phyloP scores from a whole-genome alignment of 2,113 vertebrate genomes.

The Platichthys flesus region DNA sequence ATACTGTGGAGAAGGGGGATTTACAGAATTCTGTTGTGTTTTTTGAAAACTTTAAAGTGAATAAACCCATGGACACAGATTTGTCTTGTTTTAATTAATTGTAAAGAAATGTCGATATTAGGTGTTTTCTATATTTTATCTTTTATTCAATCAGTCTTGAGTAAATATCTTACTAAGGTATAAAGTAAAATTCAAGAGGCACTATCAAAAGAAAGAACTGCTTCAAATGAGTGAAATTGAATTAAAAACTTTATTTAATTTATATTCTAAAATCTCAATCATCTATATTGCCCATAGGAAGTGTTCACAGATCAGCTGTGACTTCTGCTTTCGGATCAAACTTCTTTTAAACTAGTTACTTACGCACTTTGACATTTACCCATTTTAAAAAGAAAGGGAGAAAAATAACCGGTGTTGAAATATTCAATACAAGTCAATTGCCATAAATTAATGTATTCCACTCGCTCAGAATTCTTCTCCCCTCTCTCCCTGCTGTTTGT shows the following conservation, averaged over 20 bases:
- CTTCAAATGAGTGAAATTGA: background rate
- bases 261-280: too few relatives aligned
- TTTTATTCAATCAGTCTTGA: background rate
- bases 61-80: background rate
- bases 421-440: background rate
- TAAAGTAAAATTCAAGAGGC: background rate
- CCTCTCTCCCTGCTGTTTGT: constrained; percentile 13
- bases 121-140: background rate
- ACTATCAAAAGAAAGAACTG: background rate
- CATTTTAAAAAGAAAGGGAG: background rate
- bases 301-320: background rate
- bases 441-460: background rate
- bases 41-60: too few relatives aligned
- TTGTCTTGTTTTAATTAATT: background rate
- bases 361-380: background rate
- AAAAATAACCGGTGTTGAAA: background rate
- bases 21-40: too few relatives aligned
- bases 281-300: too few relatives aligned
- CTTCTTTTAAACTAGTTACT: background rate
- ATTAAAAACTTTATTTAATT: background rate
- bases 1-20: too few relatives aligned
- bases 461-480: background rate
- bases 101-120: background rate
- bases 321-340: background rate
- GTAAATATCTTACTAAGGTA: too few relatives aligned